Base-by-base conservation (phyloP, 2,113 vertebrate species). In the Hemichromis elongatus region DNA sequence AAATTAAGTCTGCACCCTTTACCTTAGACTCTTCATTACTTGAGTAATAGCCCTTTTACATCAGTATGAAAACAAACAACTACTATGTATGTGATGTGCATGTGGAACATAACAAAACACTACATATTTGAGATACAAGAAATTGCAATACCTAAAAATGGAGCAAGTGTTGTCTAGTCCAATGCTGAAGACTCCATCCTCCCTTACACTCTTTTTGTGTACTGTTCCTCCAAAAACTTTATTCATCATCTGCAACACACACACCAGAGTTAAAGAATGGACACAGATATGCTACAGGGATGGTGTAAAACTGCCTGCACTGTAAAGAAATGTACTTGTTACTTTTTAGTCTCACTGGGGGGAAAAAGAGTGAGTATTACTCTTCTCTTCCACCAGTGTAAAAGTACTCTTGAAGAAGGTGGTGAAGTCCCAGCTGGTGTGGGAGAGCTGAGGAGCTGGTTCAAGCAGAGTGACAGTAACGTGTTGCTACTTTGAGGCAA, bases 161-260 rank as follows among this genome's bases (percentile, higher is more conserved):
- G 99, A 99, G 82, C 99, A 99, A 0, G 97, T 97, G 92, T 98
- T 99, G 94, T 99, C 98, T 92, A 99, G 91, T 21, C 94, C 97
- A 26, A 99, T 95, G 90, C 77, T 98, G 96, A 99, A 99, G 79
- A 98, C 98, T 1, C 99, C 99, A 19, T 99, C 98, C 94, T 99
- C 99, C 94, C 99, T 92, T 1, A 99, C 97, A 80, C 95, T 97
- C 91, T 99, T 99, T 94, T 97, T 99, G 95, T 99, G 98, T 45
- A 99, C 99, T 0, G 98, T 98, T 2, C 99, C 99, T 26, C 98
- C 98, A 95, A 99, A 99, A 5, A 99, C 99, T 89, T 99, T 99
- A 92, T 99, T 99, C 98, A 99, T 98, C 98, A 99, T 99, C 99
- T 99, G 94, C 14, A 84, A 87, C 42, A 88, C 10, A 87, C 4